Percentiles rank a stretch among this genome's conserved stretches.
phyloP scores from a whole-genome alignment of 2,888 invertebrate genomes.

The Apotomis capreana region DNA sequence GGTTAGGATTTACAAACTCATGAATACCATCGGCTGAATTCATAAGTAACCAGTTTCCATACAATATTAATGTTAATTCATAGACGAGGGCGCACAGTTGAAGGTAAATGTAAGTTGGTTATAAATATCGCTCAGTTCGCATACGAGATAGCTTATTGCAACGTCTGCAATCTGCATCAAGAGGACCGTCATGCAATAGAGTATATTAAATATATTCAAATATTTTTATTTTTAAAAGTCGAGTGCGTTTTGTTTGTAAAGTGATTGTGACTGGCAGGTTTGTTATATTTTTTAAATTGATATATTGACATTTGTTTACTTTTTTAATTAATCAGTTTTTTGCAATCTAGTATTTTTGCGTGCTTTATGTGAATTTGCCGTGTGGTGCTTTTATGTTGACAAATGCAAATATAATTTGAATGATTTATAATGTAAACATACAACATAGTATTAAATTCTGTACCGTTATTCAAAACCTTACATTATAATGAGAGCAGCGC shows the following conservation, averaged over 20 bases:
- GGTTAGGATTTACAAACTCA: slow-evolving; percentile 12
- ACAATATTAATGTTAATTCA: neutral
- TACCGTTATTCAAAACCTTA: too few species aligned
- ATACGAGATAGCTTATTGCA: slow-evolving; percentile 22
- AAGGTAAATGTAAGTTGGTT: slow-evolving; percentile 12
- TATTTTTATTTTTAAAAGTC: too few species aligned
- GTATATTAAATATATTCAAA: too few species aligned
- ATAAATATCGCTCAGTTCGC: slow-evolving; percentile 5
- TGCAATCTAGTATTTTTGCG: too few species aligned
- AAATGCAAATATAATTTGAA: too few species aligned
- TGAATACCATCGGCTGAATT: neutral
- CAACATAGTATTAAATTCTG: too few species aligned
- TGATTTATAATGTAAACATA: too few species aligned
- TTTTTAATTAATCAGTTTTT: neutral
- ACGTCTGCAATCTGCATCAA: slow-evolving; percentile 5
- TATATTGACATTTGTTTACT: neutral
- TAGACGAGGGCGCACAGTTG: neutral
- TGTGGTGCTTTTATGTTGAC: too few species aligned
- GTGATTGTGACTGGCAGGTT: slow-evolving; percentile 13
- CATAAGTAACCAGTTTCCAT: neutral
- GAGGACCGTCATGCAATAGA: neutral
- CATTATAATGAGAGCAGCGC: too few species aligned
- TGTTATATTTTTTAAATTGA: slow-evolving; percentile 4
- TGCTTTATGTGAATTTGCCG: too few species aligned
- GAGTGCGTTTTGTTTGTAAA: neutral